A percentile compares a stretch with the other conserved stretches of the same genome.
Evolutionary conservation across 2,888 invertebrate species (phyloP).

Genomic region (Acanthosepion pharaonis): DNA sequence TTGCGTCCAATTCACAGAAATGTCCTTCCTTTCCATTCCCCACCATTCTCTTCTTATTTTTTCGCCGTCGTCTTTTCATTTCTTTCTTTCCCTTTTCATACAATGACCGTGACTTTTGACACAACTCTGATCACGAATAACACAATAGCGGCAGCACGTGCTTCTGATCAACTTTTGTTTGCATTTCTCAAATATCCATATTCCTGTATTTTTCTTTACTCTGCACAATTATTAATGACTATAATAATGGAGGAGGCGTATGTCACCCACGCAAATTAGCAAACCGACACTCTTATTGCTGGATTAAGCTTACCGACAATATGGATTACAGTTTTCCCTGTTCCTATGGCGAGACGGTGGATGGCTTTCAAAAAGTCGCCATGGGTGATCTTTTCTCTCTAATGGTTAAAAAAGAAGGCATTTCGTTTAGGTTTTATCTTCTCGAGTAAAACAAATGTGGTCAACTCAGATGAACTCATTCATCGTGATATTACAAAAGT

Average conservation of each 20-base stretch:
- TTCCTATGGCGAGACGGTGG: no score
- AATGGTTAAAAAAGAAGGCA: no score
- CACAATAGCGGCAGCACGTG: background rate
- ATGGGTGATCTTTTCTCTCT: no score
- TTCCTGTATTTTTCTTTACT: background rate
- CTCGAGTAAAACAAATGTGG: no score
- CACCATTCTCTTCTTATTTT: background rate
- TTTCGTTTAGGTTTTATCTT: no score
- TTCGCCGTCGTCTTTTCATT: background rate
- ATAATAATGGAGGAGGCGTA: background rate
- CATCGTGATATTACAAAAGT: no score
- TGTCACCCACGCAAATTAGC: background rate
- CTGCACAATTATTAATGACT: background rate
- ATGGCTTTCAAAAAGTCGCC: no score
- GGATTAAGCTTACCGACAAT: background rate
- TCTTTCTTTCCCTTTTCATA: background rate
- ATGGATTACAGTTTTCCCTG: no score
- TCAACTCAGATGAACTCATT: no score
- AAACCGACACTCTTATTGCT: background rate
- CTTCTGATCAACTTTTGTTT: background rate
- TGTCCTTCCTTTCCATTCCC: background rate
- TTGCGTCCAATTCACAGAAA: background rate
- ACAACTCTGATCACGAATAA: background rate
- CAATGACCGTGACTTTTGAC: background rate
- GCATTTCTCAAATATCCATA: background rate